Evolutionary conservation across 1,140 invertebrate species (phyloP), one percentile per base, ranked within the genome.

Genomic region (Heliothis virescens): DNA sequence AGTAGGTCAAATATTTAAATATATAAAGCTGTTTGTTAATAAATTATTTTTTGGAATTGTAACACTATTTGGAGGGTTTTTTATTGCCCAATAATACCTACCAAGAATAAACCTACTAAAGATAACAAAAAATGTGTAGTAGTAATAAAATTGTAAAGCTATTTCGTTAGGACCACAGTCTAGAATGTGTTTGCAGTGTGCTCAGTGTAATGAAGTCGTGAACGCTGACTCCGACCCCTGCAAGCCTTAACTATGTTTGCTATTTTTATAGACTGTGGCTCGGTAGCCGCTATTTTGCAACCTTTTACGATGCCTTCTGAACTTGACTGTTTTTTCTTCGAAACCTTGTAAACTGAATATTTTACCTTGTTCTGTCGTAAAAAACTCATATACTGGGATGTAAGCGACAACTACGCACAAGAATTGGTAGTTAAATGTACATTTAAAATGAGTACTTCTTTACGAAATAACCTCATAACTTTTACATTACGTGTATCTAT

Each of bases 211-310:
- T 85, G 82, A 86, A 88, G 89, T 85, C 81, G 82, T 85, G 80
- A 86, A 78, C 73, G 82, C 18, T 73, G 55, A 84, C 71, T 82
- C 72, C 57, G 47, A 67, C 57, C 55, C 18, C 69, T 7, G 15
- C 52, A 79, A 71, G 80, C 67, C 34, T 81, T 88, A 87, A 87
- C 86, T 85, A 82, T 88, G 84, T 89, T 89, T 87, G 79, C 79
- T 79, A 67, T 52, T 63, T 82, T 82, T 82, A 83, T 83, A 83
- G 75, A 80, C 79, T 80, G 16, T 52, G 48, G 55, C 21, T 52
- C 79, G 52, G 69, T 79, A 79, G 76, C 62, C 67, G 62, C 62
- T 60, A 80, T 80, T 74, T 50, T 29, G 15, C 73, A 62, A 60
- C 53, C 47, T 26, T 76, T 55, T 65, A 76, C 74, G 59, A 50